Percentiles rank a stretch among this genome's conserved stretches.
Conservation (phyloP, 2,113 vertebrate species). For the Desmodus rotundus region DNA sequence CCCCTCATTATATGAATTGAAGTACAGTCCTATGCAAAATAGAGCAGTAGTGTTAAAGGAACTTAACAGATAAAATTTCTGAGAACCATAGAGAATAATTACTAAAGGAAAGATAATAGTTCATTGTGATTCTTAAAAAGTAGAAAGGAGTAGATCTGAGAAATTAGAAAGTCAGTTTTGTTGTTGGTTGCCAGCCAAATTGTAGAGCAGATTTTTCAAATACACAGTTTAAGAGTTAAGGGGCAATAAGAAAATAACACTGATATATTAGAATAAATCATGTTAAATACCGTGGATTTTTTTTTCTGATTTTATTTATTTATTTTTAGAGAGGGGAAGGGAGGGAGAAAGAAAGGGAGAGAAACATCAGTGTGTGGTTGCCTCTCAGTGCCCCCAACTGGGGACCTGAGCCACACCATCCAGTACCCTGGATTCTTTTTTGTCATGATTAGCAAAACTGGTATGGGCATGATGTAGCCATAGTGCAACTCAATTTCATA, state of each 20-base stretch:
- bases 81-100: not conserved
- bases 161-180: slow-evolving; percentile 1
- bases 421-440: not conserved
- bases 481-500: slow-evolving; percentile 10
- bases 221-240: not conserved
- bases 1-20: not conserved
- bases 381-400: too few species aligned
- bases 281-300: not conserved
- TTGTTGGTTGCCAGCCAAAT: not conserved
- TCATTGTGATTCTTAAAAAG: slow-evolving; percentile 18
- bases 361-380: too few species aligned
- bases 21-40: not conserved
- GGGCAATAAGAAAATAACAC: not conserved
- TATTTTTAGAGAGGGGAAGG: too few species aligned
- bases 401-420: too few species aligned
- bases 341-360: too few species aligned
- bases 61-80: slow-evolving; percentile 16
- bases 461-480: not conserved
- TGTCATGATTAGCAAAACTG: not conserved
- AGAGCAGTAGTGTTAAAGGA: not conserved
- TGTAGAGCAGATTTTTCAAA: not conserved
- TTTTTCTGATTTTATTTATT: not conserved
- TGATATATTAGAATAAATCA: not conserved
- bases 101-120: not conserved
- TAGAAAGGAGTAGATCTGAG: not conserved